Percentiles rank a stretch among this genome's conserved stretches.
Conservation (phyloP, 2,797 vertebrate species). For the Melanogrammus aeglefinus region DNA sequence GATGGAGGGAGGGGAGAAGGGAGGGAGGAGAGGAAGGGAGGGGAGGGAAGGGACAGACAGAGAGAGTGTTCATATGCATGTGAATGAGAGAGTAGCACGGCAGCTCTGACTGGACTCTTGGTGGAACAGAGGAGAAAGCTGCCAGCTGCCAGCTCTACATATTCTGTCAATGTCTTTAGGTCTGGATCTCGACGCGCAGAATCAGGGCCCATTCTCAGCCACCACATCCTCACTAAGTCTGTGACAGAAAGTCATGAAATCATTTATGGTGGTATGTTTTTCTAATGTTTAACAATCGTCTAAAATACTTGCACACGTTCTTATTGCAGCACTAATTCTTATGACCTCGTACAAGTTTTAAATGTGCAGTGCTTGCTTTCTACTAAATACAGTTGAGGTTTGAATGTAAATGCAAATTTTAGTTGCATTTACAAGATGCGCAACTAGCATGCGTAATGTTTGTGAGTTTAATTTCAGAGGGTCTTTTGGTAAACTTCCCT, state of each 20-base stretch:
- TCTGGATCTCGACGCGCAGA: not conserved
- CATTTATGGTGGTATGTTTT: not conserved
- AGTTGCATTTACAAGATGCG: too few species aligned
- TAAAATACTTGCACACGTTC: not conserved
- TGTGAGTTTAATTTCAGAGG: too few species aligned
- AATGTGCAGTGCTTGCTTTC: not conserved
- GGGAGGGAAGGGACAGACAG: not conserved
- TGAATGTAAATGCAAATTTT: not conserved
- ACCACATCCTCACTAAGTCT: not conserved
- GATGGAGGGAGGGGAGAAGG: constrained; percentile 3
- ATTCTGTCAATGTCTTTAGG: not conserved
- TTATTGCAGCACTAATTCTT: not conserved
- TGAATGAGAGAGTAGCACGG: constrained; percentile 46
- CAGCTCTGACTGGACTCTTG: constrained; percentile 17
- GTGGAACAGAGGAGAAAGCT: not conserved
- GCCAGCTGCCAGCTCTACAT: not conserved
- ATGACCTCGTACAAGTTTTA: not conserved
- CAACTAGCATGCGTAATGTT: not conserved
- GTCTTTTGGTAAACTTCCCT: too few species aligned
- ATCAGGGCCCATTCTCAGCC: too few species aligned
- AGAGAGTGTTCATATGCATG: constrained; percentile 49
- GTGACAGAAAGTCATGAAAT: not conserved
- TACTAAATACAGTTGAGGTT: too few species aligned
- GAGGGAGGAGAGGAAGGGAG: not conserved
- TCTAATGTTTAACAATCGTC: not conserved